Conservation (phyloP, 2,888 invertebrate species). For the Melolontha melolontha region DNA sequence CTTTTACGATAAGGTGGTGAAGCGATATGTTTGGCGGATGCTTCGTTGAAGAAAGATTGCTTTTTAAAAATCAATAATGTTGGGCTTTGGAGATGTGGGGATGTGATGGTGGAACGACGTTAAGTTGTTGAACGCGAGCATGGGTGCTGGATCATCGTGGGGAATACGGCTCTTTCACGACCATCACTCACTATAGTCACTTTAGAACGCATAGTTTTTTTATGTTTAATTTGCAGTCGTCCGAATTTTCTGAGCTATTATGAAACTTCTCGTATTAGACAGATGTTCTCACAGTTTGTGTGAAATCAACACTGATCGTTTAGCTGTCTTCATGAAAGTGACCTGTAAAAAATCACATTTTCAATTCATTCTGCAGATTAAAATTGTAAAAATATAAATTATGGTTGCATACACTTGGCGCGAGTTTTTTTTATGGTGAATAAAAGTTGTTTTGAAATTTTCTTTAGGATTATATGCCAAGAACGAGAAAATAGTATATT, state of each 20-base stretch:
- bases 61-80: constrained; percentile 11
- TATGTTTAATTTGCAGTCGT: background rate
- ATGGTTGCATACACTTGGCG: too few relatives aligned
- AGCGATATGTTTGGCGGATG: constrained; percentile 54
- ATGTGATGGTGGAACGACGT: constrained; percentile 31
- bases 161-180: constrained; percentile 59
- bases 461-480: too few relatives aligned
- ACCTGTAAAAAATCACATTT: constrained; percentile 19
- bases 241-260: too few relatives aligned
- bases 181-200: constrained; percentile 56
- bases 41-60: constrained; percentile 35
- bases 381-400: background rate
- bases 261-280: background rate
- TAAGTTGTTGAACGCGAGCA: constrained; percentile 49
- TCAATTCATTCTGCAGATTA: constrained; percentile 6
- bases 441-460: too few relatives aligned
- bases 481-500: too few relatives aligned
- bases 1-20: constrained; percentile 36
- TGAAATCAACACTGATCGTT: constrained; percentile 2
- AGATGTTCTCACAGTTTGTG: constrained; percentile 3
- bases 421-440: too few relatives aligned
- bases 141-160: constrained; percentile 47
- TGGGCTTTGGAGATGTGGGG: background rate
- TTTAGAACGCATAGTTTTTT: constrained; percentile 49
- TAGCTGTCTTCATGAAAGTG: constrained; percentile 15